Percentiles rank a stretch among this genome's conserved stretches.
These are phyloP conservation scores for Guaruba guarouba DNA, from an alignment of 2,113 vertebrate genomes.

Conservation along the genomic window DNA sequence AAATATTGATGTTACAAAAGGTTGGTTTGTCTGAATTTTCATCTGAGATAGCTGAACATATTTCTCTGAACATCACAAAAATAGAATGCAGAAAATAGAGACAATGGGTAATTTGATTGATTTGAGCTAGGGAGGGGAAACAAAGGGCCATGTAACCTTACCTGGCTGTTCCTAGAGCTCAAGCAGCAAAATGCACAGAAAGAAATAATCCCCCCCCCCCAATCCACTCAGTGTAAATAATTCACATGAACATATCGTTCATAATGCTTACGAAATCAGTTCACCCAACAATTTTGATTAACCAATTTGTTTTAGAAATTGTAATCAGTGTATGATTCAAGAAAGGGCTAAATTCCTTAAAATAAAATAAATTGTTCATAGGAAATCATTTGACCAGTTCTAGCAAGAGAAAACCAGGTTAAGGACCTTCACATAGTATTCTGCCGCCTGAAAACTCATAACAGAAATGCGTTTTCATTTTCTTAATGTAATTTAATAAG, in stretches of 20 bases:
- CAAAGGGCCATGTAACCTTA: neutral
- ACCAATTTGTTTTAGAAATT: neutral
- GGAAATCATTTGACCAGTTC: conserved; percentile 22
- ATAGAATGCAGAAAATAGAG: neutral
- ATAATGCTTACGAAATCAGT: neutral
- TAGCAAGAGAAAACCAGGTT: conserved; percentile 44
- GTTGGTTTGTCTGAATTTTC: neutral
- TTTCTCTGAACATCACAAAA: neutral
- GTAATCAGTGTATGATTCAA: neutral
- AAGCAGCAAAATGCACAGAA: neutral
- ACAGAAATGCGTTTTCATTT: conserved; percentile 68
- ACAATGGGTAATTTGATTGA: neutral
- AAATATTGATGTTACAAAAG: neutral
- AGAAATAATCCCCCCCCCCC: neutral
- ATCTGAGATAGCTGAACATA: neutral
- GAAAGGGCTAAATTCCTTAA: conserved; percentile 32
- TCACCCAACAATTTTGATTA: neutral
- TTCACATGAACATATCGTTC: neutral
- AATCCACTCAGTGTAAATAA: neutral
- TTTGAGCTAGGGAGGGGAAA: neutral
- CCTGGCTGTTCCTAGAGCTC: neutral
- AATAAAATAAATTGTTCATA: conserved; percentile 26
- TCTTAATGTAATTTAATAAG: conserved; percentile 62
- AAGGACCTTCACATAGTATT: conserved; percentile 34
- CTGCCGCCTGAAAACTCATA: conserved; percentile 49